Conservation (phyloP, 2,888 invertebrate species). For the Trichogramma evanescens region DNA sequence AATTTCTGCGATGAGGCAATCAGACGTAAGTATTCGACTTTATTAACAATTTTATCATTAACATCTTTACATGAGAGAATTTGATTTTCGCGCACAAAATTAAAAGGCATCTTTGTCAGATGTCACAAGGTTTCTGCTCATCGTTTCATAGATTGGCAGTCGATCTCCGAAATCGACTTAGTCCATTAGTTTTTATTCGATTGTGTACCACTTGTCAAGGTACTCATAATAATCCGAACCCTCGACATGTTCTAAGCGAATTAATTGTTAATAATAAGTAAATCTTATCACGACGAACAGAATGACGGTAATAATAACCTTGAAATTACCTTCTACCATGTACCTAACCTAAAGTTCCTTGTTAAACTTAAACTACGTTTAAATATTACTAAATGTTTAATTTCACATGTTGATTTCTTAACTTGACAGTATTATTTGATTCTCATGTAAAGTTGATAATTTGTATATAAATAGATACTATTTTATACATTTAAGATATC, state of each 20-base stretch:
- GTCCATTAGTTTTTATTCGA: too few relatives aligned
- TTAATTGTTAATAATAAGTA: background rate
- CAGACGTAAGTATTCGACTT: too few relatives aligned
- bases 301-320: slow-evolving; percentile 16
- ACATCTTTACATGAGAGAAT: too few relatives aligned
- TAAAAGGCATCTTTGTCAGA: too few relatives aligned
- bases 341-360: slow-evolving; percentile 4
- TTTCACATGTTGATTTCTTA: background rate
- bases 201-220: too few relatives aligned
- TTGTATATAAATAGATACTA: background rate
- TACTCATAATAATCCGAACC: background rate
- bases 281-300: slow-evolving; percentile 12
- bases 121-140: too few relatives aligned
- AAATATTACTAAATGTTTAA: background rate
- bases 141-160: too few relatives aligned
- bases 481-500: background rate
- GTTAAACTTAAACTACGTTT: background rate
- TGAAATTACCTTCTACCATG: background rate
- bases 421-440: background rate
- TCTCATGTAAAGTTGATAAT: background rate
- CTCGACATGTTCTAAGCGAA: slow-evolving; percentile 8
- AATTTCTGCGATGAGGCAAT: too few relatives aligned
- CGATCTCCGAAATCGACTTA: too few relatives aligned
- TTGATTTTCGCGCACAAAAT: too few relatives aligned
- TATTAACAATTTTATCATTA: too few relatives aligned